phyloP scores from a whole-genome alignment of 1,140 invertebrate genomes.

The Drosophila hydei region DNA sequence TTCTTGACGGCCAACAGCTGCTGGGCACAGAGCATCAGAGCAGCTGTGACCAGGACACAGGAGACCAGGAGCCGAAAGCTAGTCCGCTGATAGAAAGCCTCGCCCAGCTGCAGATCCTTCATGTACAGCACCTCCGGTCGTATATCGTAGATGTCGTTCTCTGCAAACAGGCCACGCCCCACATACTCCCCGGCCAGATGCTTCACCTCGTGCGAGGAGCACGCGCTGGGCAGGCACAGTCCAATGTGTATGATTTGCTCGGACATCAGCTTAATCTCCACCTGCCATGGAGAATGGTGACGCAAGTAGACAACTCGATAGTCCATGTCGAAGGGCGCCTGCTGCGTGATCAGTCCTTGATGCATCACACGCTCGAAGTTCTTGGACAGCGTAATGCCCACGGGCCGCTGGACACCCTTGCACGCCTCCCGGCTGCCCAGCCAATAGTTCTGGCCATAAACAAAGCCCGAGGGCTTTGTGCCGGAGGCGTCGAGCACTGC shows the following conservation, averaged over 20 bases:
- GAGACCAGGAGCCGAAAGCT: constrained; percentile 70
- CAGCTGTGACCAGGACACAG: constrained; percentile 57
- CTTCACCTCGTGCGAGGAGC: constrained; percentile 63
- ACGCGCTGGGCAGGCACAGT: constrained; percentile 75
- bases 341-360: constrained; percentile 71
- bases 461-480: constrained; percentile 74
- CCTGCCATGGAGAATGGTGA: constrained; percentile 82
- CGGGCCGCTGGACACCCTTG: constrained; percentile 65
- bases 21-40: constrained; percentile 67
- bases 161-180: constrained; percentile 55
- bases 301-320: constrained; percentile 78
- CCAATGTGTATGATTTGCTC: constrained; percentile 83
- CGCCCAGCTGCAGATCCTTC: constrained; percentile 76
- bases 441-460: constrained; percentile 83
- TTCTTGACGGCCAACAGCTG: constrained; percentile 50
- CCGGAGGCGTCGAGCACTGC: constrained; percentile 81
- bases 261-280: constrained; percentile 82
- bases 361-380: constrained; percentile 81
- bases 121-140: constrained; percentile 75
- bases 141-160: constrained; percentile 78
- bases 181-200: constrained; percentile 67
- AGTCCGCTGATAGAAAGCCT: constrained; percentile 65
- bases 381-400: constrained; percentile 76
- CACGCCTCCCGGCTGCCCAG: constrained; percentile 80
- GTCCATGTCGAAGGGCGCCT: constrained; percentile 78